These are phyloP conservation scores for Sylvicapra grimmia DNA, from an alignment of 2,113 vertebrate genomes.

Conservation along the genomic window DNA sequence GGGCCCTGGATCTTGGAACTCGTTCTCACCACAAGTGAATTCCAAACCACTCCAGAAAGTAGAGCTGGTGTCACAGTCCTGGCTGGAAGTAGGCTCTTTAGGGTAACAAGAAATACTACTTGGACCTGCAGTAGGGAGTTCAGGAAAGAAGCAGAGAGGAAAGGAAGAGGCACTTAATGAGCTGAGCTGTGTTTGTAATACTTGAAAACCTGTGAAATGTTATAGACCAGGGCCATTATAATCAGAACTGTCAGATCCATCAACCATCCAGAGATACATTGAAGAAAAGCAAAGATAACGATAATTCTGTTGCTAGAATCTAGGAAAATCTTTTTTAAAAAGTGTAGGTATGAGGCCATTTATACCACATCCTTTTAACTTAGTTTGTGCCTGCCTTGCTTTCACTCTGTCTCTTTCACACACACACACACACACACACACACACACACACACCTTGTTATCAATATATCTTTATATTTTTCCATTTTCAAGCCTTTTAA, in stretches of 20 bases:
- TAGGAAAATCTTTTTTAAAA: neutral
- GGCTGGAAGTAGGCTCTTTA: neutral
- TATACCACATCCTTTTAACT: neutral
- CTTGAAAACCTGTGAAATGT: neutral
- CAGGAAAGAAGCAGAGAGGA: neutral
- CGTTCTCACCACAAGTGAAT: neutral
- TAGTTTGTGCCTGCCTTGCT: neutral
- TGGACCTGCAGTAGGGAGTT: neutral
- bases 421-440: neutral
- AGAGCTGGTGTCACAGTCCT: neutral
- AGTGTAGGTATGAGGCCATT: neutral
- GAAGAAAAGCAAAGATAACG: neutral
- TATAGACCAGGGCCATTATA: neutral
- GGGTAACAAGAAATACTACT: neutral
- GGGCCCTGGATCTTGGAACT: neutral
- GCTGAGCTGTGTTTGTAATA: neutral
- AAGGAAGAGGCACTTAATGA: neutral
- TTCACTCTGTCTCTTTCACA: neutral
- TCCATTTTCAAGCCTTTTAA: neutral
- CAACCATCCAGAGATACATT: neutral
- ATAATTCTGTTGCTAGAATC: neutral
- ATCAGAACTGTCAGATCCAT: neutral
- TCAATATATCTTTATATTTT: neutral
- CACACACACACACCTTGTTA: neutral
- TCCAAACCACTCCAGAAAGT: neutral